phyloP scores from a whole-genome alignment of 2,888 invertebrate species.

The Dione vanillae region DNA sequence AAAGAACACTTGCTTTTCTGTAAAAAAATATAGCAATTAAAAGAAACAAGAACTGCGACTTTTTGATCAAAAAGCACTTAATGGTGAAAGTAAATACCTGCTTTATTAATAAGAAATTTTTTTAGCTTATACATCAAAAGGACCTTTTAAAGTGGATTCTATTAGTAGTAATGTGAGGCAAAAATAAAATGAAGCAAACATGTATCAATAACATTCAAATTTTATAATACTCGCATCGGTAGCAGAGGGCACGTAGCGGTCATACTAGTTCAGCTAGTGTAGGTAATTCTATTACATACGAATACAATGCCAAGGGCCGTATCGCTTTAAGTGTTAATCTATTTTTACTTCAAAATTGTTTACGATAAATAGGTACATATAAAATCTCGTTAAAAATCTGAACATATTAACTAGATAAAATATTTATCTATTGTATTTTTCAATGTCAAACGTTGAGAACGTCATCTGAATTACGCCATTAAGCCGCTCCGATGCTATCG shows the following conservation, averaged over 20 bases:
- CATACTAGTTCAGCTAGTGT: constrained; percentile 46
- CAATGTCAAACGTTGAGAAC: neutral
- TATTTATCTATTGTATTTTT: neutral
- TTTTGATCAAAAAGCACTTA: neutral
- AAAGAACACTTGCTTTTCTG: neutral
- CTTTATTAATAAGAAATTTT: neutral
- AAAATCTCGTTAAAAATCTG: no score
- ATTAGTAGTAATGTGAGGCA: no score
- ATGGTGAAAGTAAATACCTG: neutral
- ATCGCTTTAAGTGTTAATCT: constrained; percentile 37
- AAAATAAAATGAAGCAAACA: neutral
- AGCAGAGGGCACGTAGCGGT: constrained; percentile 52
- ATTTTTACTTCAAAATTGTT: constrained; percentile 18
- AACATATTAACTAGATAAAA: neutral
- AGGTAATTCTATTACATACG: constrained; percentile 37
- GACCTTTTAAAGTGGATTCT: no score
- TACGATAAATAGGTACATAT: constrained; percentile 5
- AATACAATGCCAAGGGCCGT: constrained; percentile 45
- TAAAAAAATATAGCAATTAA: neutral
- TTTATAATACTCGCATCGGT: constrained; percentile 25
- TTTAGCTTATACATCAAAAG: neutral
- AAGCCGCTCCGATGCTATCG: neutral
- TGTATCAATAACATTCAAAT: neutral
- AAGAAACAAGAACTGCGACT: neutral
- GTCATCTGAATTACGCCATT: neutral